These are phyloP conservation scores for Musca vetustissima DNA, from an alignment of 1,140 invertebrate species.

Conservation along the genomic window DNA sequence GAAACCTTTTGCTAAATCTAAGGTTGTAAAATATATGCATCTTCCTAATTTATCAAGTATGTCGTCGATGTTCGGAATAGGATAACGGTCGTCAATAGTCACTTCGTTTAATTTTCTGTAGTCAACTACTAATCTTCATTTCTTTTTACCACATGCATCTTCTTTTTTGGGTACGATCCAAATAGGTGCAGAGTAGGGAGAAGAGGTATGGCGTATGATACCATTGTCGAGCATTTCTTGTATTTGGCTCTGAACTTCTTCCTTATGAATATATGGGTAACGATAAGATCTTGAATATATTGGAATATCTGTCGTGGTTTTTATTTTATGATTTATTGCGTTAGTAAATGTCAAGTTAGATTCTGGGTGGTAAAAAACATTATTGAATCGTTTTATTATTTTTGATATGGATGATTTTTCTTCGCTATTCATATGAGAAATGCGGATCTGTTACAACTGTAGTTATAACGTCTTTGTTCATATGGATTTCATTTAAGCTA, in stretches of 20 bases:
- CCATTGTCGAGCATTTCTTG: constrained; percentile 27
- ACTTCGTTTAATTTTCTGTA: constrained; percentile 50
- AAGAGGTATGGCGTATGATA: constrained; percentile 22
- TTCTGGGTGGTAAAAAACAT: no score
- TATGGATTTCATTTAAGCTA: no score
- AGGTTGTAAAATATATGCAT: constrained; percentile 53
- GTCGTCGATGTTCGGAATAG: constrained; percentile 59
- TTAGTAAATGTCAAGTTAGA: constrained; percentile 15
- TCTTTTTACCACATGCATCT: constrained; percentile 38
- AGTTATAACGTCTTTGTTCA: no score
- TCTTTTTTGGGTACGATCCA: constrained; percentile 30
- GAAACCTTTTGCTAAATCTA: constrained; percentile 59
- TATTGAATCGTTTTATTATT: no score
- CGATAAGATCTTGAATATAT: constrained; percentile 25
- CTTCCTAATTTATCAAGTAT: constrained; percentile 56
- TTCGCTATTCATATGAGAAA: no score
- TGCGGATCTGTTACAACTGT: no score
- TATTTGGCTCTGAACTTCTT: constrained; percentile 26
- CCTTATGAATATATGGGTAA: constrained; percentile 24
- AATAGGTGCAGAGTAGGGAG: constrained; percentile 31
- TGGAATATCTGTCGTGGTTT: constrained; percentile 10
- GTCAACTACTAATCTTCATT: constrained; percentile 50
- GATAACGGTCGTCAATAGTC: constrained; percentile 53
- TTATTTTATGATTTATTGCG: constrained; percentile 24
- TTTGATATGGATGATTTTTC: no score